Conservation (phyloP, 2,888 invertebrate species). For the Nomada lathburiana region DNA sequence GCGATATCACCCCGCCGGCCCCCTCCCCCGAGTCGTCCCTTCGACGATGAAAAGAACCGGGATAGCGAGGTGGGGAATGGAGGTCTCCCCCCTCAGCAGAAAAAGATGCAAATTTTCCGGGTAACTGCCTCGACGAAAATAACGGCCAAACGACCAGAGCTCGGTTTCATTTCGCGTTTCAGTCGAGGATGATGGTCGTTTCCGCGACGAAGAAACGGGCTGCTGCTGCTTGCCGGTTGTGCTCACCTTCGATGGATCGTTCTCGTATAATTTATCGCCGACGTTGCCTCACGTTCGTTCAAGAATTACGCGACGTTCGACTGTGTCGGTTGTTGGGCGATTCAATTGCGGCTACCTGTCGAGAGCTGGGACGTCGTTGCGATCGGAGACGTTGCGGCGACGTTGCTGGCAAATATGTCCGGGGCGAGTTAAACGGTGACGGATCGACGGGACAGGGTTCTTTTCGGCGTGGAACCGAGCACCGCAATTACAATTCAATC, state of each 20-base stretch:
- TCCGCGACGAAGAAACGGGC: neutral
- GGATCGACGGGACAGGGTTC: neutral
- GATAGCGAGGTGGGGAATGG: neutral
- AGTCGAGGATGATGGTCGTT: conserved; percentile 11
- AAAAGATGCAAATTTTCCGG: conserved; percentile 57
- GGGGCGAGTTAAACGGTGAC: neutral
- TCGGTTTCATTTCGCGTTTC: conserved; percentile 41
- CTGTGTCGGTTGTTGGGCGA: neutral
- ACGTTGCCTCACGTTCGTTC: neutral
- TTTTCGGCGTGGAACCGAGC: neutral
- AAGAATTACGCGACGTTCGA: neutral
- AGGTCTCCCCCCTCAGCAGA: conserved; percentile 7
- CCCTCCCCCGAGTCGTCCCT: conserved; percentile 10
- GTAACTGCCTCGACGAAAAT: conserved; percentile 51
- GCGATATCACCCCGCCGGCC: conserved; percentile 32
- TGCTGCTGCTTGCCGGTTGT: neutral
- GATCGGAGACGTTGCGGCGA: too few species aligned
- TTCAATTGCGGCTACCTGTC: neutral
- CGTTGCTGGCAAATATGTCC: conserved; percentile 25
- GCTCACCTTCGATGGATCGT: neutral
- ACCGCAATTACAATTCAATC: neutral
- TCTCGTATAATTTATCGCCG: neutral
- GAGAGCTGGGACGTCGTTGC: too few species aligned
- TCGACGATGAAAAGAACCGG: conserved; percentile 36
- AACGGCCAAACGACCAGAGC: conserved; percentile 46